Conservation (phyloP, 2,113 vertebrate species). For the Protomyctophum bolini region DNA sequence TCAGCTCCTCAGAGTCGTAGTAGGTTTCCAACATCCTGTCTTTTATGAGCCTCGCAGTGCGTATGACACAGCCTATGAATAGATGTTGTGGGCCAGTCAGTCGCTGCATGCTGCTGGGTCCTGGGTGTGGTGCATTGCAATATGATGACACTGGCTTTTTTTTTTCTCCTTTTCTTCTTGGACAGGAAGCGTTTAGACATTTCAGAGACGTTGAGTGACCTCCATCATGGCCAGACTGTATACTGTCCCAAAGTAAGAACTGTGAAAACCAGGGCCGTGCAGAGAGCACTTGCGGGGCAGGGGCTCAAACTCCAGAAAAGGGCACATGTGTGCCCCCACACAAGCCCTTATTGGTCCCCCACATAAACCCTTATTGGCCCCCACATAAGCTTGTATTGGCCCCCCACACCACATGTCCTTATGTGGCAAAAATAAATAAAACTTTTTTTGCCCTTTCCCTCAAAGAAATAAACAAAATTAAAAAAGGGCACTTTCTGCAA, state of each 20-base stretch:
- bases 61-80: conserved; percentile 31
- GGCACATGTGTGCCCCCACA: no score
- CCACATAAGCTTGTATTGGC: no score
- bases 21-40: conserved; percentile 23
- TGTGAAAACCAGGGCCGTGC: conserved; percentile 14
- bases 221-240: not conserved
- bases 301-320: no score
- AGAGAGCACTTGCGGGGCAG: no score
- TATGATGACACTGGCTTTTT: conserved; percentile 1
- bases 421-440: no score
- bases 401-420: no score
- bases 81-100: conserved; percentile 3
- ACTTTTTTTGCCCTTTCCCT: no score
- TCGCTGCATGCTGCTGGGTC: no score
- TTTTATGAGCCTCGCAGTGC: conserved; percentile 13
- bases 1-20: not conserved
- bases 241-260: conserved; percentile 7
- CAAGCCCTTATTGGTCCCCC: no score
- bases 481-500: no score
- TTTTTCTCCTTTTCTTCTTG: not conserved
- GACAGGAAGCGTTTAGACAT: conserved; percentile 17
- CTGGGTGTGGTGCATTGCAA: conserved; percentile 29
- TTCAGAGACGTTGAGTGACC: conserved; percentile 28
- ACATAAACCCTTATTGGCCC: no score
- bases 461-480: no score